Evolutionary conservation across 2,797 vertebrate species (phyloP).

Genomic region (Xenops minutus): DNA sequence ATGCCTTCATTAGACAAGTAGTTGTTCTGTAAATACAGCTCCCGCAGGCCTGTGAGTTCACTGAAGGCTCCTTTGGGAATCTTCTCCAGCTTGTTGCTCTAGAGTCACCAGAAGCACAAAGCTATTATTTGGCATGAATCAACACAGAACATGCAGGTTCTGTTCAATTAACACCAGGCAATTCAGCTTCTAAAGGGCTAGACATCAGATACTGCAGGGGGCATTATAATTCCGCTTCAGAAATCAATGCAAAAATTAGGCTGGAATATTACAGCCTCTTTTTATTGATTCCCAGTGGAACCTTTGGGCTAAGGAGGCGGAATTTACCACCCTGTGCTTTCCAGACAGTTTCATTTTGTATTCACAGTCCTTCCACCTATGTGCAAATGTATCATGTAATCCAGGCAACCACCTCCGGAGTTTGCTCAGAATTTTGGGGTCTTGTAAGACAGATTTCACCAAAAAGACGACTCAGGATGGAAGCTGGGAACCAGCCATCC

Average conservation of each 20-base stretch:
- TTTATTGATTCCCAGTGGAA: background rate
- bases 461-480: background rate
- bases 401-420: background rate
- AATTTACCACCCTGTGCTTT: background rate
- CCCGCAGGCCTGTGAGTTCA: conserved; percentile 84
- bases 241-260: background rate
- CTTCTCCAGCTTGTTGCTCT: conserved; percentile 95
- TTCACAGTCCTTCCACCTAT: background rate
- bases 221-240: background rate
- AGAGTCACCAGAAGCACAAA: conserved; percentile 37
- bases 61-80: conserved; percentile 90
- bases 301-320: background rate
- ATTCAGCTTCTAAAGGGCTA: background rate
- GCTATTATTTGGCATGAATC: background rate
- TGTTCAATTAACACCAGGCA: background rate
- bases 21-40: conserved; percentile 96
- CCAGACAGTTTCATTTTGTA: background rate
- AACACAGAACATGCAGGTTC: background rate
- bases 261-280: background rate
- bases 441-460: background rate
- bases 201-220: background rate
- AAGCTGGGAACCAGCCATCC: background rate
- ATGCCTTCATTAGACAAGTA: conserved; percentile 90
- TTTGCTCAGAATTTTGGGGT: background rate
- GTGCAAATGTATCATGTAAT: background rate